Conservation (phyloP, 1,140 invertebrate species). For the Lasaia peninsularis region DNA sequence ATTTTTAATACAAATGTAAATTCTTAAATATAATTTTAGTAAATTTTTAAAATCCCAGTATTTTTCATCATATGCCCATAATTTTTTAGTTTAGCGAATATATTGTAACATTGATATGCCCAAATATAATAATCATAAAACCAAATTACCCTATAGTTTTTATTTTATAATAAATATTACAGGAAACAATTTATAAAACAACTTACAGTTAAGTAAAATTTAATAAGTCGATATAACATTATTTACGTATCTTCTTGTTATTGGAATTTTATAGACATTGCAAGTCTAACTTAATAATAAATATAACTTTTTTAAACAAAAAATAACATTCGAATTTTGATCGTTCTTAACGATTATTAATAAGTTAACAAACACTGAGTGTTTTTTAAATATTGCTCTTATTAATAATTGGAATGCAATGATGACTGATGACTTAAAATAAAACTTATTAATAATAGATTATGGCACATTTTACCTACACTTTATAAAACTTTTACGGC, state of each 20-base stretch:
- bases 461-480: slow-evolving; percentile 37
- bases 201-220: background rate
- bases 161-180: no score
- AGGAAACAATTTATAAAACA: background rate
- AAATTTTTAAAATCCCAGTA: no score
- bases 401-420: slow-evolving; percentile 38
- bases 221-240: background rate
- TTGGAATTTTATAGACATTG: background rate
- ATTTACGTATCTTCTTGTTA: background rate
- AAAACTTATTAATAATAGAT: slow-evolving; percentile 27
- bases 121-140: no score
- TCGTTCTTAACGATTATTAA: slow-evolving; percentile 46
- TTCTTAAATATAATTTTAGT: no score
- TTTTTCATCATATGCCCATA: no score
- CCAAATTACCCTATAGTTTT: no score
- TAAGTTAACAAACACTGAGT: slow-evolving; percentile 24
- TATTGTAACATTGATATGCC: no score
- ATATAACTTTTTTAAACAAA: background rate
- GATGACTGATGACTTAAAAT: slow-evolving; percentile 30
- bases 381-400: slow-evolving; percentile 13
- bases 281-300: background rate
- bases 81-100: no score
- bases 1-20: no score
- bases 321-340: slow-evolving; percentile 25
- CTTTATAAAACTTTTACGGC: no score